Percentiles rank a stretch among this genome's conserved stretches.
Evolutionary conservation across 2,113 vertebrate species (phyloP).

Genomic region (Potamarius usumacintae): DNA sequence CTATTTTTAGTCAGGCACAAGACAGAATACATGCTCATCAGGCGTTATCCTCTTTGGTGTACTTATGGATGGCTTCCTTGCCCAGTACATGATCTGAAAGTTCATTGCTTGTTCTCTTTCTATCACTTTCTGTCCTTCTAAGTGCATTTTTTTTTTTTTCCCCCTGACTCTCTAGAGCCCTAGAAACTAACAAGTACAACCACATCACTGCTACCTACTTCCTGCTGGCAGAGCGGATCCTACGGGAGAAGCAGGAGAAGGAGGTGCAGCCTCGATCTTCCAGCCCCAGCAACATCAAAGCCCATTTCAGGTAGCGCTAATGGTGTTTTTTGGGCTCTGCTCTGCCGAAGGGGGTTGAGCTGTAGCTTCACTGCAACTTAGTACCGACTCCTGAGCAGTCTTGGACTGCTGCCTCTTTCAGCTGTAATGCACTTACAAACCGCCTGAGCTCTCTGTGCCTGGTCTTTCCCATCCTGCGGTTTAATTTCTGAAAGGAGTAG

Average conservation of each 20-base stretch:
- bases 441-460: too few relatives aligned
- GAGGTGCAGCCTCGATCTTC: slow-evolving; percentile 91
- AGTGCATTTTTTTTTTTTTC: background rate
- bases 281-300: slow-evolving; percentile 96
- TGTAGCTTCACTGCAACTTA: background rate
- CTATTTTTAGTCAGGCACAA: slow-evolving; percentile 35
- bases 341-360: background rate
- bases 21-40: background rate
- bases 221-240: slow-evolving; percentile 91
- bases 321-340: background rate
- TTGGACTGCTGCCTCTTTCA: background rate
- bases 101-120: background rate
- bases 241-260: slow-evolving; percentile 96
- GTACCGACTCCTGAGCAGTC: background rate
- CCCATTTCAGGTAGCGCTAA: slow-evolving; percentile 86
- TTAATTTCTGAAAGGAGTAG: slow-evolving; percentile 5
- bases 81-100: background rate
- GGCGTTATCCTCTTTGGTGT: background rate
- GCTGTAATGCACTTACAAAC: background rate
- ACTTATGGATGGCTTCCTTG: background rate
- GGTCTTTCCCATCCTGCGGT: background rate
- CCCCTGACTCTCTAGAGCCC: slow-evolving; percentile 73
- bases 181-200: slow-evolving; percentile 98
- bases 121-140: background rate
- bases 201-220: slow-evolving; percentile 99